Evolutionary conservation across 2,888 invertebrate genomes (phyloP), one percentile per base, ranked within the genome.

Genomic region (Ichneumon xanthorius): DNA sequence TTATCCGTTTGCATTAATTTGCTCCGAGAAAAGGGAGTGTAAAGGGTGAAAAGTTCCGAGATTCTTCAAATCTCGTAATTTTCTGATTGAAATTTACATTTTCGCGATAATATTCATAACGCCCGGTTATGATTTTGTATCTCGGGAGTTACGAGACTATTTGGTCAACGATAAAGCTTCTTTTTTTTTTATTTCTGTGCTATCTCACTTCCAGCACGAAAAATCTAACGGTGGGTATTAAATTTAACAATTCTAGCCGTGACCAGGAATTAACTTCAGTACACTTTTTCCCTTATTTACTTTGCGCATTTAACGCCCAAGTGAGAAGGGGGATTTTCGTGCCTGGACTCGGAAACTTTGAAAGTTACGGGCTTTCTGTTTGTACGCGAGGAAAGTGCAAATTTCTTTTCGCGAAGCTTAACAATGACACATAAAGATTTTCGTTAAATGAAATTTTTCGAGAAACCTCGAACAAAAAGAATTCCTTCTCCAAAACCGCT

Each of bases 91-190:
- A 71, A 71, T 79, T 79, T 73, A 55, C 70, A 75, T 81, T 81
- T 75, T 79, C 16, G n/a, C 14, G 72, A 68, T 80, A 72, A 84
- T 73, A 77, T 61, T 73, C 73, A 11, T 50, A 68, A 40, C 45
- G 14, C 22, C 11, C 9, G 30, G 61, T 71, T n/a, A 11, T 26
- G 65, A 19, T 53, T 71, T 67, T 30, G 40, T 40, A 53, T 2
- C 55, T 71, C 40, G 45, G 4, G 70, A 77, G 55, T 48, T 58
- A 53, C 48, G 40, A n/a, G 40, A 61, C 22, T 58, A 26, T 37
- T 72, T 11, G 33, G 48, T 50, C n/a, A 16, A 45, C 40, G 58
- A 58, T 72, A 72, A 58, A 71, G 26, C 72, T 58, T 40, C 22
- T 55, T 22, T 22, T 61, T 22, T 61, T 30, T 26, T 1, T 58